phyloP scores from a whole-genome alignment of 2,888 invertebrate species.

The Synanthedon vespiformis region DNA sequence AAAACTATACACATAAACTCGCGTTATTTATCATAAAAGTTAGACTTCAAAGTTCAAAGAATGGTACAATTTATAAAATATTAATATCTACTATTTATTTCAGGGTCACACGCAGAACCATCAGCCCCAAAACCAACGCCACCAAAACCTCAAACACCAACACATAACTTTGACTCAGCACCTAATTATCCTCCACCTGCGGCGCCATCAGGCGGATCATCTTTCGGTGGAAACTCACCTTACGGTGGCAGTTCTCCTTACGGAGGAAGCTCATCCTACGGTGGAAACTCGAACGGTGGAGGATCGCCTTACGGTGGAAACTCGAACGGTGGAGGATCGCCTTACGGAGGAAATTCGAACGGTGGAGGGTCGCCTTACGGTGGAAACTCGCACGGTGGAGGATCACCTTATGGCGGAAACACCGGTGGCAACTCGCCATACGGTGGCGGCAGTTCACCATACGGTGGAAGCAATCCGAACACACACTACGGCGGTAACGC shows the following conservation, averaged over 20 bases:
- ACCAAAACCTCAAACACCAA: conserved; percentile 36
- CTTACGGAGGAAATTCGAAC: conserved; percentile 7
- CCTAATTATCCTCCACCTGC: conserved; percentile 60
- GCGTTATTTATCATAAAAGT: not conserved
- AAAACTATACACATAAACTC: too few relatives aligned
- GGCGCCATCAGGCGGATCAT: conserved; percentile 26
- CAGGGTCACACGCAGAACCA: conserved; percentile 54
- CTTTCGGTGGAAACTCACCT: conserved; percentile 4
- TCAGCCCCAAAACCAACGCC: conserved; percentile 24
- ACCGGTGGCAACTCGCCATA: conserved; percentile 21
- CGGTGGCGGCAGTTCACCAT: conserved; percentile 8
- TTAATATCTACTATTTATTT: conserved; percentile 12
- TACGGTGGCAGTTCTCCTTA: conserved; percentile 14
- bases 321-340: conserved; percentile 14
- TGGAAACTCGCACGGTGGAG: conserved; percentile 15
- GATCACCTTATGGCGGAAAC: conserved; percentile 9
- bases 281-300: conserved; percentile 14
- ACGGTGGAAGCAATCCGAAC: conserved; percentile 11
- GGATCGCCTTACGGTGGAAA: conserved; percentile 9
- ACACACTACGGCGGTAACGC: conserved; percentile 7
- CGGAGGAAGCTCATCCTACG: conserved; percentile 11
- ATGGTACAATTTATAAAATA: not conserved
- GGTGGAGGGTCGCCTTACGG: conserved; percentile 11
- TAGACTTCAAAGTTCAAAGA: not conserved
- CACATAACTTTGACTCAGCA: conserved; percentile 35